Evolutionary conservation across 2,797 vertebrate species (phyloP).

Genomic region (Craterocephalus amniculus): DNA sequence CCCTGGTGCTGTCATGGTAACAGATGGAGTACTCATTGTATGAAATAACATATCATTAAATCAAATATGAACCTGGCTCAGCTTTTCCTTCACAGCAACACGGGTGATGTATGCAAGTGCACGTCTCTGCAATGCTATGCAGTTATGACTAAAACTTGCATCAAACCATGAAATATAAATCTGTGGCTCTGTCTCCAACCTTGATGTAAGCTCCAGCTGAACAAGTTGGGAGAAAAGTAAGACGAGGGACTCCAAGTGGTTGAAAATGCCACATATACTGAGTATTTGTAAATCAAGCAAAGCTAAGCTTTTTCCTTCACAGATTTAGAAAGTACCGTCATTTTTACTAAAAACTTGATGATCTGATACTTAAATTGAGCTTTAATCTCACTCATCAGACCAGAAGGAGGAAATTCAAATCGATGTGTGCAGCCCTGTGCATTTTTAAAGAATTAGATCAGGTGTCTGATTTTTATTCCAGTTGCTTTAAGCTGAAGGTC

Average conservation of each 20-base stretch:
- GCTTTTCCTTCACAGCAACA: not conserved
- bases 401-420: not conserved
- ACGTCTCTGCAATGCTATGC: not conserved
- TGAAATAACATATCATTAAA: not conserved
- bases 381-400: not conserved
- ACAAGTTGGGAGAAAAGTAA: not conserved
- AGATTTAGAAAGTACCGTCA: not conserved
- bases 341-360: not conserved
- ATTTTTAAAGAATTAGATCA: not conserved
- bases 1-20: not conserved
- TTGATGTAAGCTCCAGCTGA: not conserved
- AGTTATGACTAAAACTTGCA: not conserved
- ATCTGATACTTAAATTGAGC: not conserved
- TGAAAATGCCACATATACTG: not conserved
- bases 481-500: constrained; percentile 2
- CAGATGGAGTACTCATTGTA: not conserved
- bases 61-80: not conserved
- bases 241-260: not conserved
- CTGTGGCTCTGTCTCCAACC: not conserved
- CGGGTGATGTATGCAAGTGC: not conserved
- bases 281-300: not conserved
- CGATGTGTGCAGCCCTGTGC: not conserved
- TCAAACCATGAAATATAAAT: not conserved
- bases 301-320: not conserved
- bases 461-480: not conserved